Conservation (phyloP, 2,113 vertebrate species). For the Rattus norvegicus region GRCr8 NC_086039.1:80531501-80532000, state of each 20-base stretch:
- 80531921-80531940: neutral
- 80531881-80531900: neutral
- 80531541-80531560: neutral
- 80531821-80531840: neutral
- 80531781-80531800: neutral
- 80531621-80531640: neutral
- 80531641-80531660: neutral
- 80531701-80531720: neutral
- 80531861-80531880: too few relatives aligned
- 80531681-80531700: conserved; percentile 14
- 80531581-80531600: neutral
- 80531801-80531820: neutral
- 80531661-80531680: neutral
- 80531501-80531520: neutral
- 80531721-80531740: neutral
- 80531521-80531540: neutral
- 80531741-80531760: neutral
- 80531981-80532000: neutral
- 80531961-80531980: neutral
- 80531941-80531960: neutral
- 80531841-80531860: neutral
- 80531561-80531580: neutral
- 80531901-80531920: neutral
- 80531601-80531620: neutral
- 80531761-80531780: neutral